Base-by-base conservation (phyloP, 2,888 invertebrate genomes). In the Polyommatus iphigenia region DNA sequence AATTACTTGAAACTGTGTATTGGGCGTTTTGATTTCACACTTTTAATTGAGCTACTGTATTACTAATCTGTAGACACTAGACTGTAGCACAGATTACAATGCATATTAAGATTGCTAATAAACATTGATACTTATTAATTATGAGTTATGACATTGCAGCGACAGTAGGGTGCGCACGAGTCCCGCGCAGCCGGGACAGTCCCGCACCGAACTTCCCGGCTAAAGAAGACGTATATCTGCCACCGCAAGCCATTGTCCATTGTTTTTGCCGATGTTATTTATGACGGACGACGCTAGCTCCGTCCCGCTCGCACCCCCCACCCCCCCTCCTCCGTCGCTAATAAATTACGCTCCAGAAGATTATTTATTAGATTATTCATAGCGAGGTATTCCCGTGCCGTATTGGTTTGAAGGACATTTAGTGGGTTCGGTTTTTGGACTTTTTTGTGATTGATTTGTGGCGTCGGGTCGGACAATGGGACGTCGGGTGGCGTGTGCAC, bases 361-460 rank as follows among this genome's bases (percentile, higher is more conserved):
- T 93, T 92, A 93, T 93, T 93, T 94, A 93, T 94, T 91, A 90
- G 91, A 92, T 93, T 93, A 94, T 93, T 93, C 93, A 93, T 91
- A 88, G 90, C 87, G 85, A 83, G 83, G 84, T 83, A 86, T 86
- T 85, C 86, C 86, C 85, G 93, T 92, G 91, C 91, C 87, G 90
- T 93, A 93, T 92, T 90, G 92, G 91, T 87, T 86, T 91, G 87
- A 86, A 88, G 90, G 90, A 92, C 91, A 90, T 88, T 87, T 87
- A 86, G 85, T 86, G 83, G 84, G 77, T 79, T 81, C 81, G 83
- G 83, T 86, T 83, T 83, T 81, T 85, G 85, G 85, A 84, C 80
- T 81, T 81, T 85, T 85, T 83, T 83, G 79, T 88, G 92, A 93
- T 92, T 91, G 92, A 92, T 92, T 91, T 91, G 92, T 89, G 90